Evolutionary conservation across 2,797 vertebrate genomes (phyloP), one percentile per base, ranked within the genome.

Genomic region (Necrosyrtes monachus): DNA sequence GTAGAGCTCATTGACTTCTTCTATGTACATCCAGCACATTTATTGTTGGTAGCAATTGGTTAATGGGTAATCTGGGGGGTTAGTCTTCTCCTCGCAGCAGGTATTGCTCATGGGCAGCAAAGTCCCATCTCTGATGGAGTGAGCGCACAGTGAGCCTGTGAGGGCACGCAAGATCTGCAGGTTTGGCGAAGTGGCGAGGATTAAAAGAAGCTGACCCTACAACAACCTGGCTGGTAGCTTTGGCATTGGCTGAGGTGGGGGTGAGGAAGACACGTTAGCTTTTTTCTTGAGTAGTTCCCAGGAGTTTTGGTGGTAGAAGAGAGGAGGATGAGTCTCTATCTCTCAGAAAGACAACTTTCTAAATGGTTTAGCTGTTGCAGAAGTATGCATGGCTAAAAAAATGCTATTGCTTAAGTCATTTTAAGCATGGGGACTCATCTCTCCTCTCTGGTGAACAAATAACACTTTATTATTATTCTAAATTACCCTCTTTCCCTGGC

Each of bases 61-160:
- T 67, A 50, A n/a, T 31, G 46, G 23, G 18, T 35, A 19, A 17
- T 19, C 16, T 39, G 13, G 12, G 45, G n/a, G 31, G 5, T 8
- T 45, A 24, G 57, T 82, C 30, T 54, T 46, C 56, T 56, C 51
- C 19, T 70, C 37, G 2, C 2, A 68, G 39, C 28, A 2, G 11
- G 20, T 25, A 4, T 15, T 51, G 19, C 37, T 51, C 27, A 24
- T 10, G 13, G 62, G n/a, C 41, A 56, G 37, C 60, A 15, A 1
- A 0, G 8, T 53, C 68, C 23, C 27, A 0, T 56, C 27, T 64
- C n/a, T 19, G 27, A 15, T 2, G 31, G 46, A 4, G 18, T n/a
- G 56, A n/a, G 24, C 1, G 0, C 3, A 4, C 18, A 12, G 9
- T 15, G 22, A 50, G 35, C 13, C 24, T 19, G 18, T 20, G 56